Evolutionary conservation across 2,113 vertebrate species (phyloP), one percentile per base, ranked within the genome.

Genomic region (Oxygymnocypris stewartii): DNA sequence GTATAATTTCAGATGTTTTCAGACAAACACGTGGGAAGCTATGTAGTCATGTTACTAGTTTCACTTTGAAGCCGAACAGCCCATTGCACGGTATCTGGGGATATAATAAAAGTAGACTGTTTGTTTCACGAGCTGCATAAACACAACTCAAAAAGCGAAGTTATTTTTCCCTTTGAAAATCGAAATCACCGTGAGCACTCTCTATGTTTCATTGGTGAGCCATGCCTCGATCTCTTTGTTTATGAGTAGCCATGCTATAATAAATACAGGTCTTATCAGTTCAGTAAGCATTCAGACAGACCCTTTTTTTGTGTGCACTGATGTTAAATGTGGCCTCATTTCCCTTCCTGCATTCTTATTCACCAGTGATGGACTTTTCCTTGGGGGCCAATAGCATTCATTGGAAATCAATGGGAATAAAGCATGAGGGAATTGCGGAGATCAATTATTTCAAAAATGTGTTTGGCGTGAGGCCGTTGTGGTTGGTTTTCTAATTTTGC

Each of bases 1-100:
- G 88, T 82, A 28, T 89, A 78, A 90, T 92, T 92, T 90, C 91
- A 88, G 79, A 92, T 75, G 87, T 87, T 92, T 94, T 94, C 91
- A 92, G 92, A 63, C 88, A 85, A 91, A 88, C 91, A 91, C 57
- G 87, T 77, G 57, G 85, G 86, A 82, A 84, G 90, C 87, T 85
- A 87, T 86, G 83, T 90, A 92, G 93, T 94, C 91, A 80, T 84
- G 89, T 92, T 92, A 91, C 84, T 7, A 80, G n/a, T 54, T 88
- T 90, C 87, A 89, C 91, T 89, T 87, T 86, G 88, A 87, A 86
- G 90, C 88, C 87, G 54, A 89, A 82, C 83, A 87, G 87, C 87
- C 81, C 87, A 57, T 90, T 89, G 90, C 84, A 6, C 57, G 10
- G 76, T 87, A 81, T 91, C 86, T 86, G 74, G 73, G 31, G 90